Conservation (phyloP, 1,140 invertebrate species). For the Drosophila nigromelanica region DNA sequence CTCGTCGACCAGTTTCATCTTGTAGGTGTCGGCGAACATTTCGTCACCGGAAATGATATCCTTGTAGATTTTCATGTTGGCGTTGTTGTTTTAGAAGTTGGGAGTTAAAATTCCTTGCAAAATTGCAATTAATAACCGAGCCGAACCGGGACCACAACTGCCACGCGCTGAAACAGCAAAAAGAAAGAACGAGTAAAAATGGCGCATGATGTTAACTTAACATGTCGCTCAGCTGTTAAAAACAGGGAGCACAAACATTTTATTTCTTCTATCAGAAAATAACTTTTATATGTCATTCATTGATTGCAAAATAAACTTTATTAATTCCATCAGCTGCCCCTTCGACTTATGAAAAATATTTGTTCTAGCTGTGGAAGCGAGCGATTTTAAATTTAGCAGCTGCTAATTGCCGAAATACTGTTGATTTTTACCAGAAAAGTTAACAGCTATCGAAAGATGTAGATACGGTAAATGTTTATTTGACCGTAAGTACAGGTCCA, state of each 20-base stretch:
- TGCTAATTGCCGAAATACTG: too few relatives aligned
- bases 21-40: slow-evolving; percentile 99
- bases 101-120: slow-evolving; percentile 56
- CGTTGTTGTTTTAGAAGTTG: slow-evolving; percentile 40
- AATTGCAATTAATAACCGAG: slow-evolving; percentile 68
- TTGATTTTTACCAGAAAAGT: too few relatives aligned
- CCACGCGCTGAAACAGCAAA: slow-evolving; percentile 79
- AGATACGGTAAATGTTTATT: too few relatives aligned
- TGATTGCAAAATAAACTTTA: not conserved
- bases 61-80: slow-evolving; percentile 96
- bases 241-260: slow-evolving; percentile 13
- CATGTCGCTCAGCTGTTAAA: slow-evolving; percentile 13
- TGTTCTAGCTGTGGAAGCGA: too few relatives aligned
- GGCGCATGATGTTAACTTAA: slow-evolving; percentile 36
- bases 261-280: not conserved
- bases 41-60: slow-evolving; percentile 97
- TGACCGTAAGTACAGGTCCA: too few relatives aligned
- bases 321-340: too few relatives aligned
- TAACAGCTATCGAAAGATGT: too few relatives aligned
- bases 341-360: too few relatives aligned
- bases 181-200: slow-evolving; percentile 64
- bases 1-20: slow-evolving; percentile 96
- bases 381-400: too few relatives aligned
- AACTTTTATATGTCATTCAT: not conserved
- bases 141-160: slow-evolving; percentile 68